These are phyloP conservation scores for Palythoa caribaeorum DNA, from an alignment of 92 coral and sea anemone species.

Conservation along the genomic window DNA sequence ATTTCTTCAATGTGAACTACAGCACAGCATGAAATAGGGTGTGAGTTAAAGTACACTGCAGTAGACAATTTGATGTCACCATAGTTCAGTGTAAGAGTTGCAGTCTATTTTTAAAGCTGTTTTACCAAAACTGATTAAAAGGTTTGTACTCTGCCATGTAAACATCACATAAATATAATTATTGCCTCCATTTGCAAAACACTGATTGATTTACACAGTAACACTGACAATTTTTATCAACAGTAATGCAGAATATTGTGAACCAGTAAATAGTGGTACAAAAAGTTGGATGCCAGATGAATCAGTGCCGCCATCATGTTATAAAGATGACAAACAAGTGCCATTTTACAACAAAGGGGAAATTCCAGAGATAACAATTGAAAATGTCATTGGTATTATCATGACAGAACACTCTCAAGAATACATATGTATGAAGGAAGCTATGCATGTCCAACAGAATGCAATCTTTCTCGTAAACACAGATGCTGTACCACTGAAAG, in stretches of 20 bases:
- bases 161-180: neutral
- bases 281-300: slow-evolving; percentile 45
- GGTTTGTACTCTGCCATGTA: neutral
- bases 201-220: neutral
- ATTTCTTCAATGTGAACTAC: slow-evolving; percentile 2
- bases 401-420: no score
- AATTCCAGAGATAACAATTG: no score
- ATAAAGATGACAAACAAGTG: no score
- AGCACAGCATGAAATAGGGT: neutral
- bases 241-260: neutral
- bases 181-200: neutral
- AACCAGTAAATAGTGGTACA: neutral
- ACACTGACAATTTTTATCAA: neutral
- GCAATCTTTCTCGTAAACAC: no score
- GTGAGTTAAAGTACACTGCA: neutral
- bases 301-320: neutral
- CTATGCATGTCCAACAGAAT: no score
- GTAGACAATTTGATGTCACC: neutral
- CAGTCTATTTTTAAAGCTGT: neutral
- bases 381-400: no score
- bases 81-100: neutral
- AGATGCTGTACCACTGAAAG: no score
- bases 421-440: no score
- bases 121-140: neutral
- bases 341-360: no score